These are phyloP conservation scores for Microdon myrmicae DNA, from an alignment of 2,888 invertebrate species.

Conservation along the genomic window DNA sequence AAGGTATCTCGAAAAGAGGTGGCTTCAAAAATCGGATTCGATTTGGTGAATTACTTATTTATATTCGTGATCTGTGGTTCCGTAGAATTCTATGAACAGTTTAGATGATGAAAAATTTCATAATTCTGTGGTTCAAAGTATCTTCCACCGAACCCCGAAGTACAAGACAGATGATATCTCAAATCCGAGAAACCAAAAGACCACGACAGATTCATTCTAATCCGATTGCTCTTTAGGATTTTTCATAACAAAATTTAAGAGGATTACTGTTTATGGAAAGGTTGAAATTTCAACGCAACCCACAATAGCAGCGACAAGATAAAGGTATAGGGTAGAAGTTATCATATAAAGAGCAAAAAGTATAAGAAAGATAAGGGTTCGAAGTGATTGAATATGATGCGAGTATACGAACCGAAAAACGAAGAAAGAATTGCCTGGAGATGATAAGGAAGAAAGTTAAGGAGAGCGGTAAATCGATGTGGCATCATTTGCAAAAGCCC, in stretches of 20 bases:
- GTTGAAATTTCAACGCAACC: slow-evolving; percentile 11
- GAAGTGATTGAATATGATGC: slow-evolving; percentile 42
- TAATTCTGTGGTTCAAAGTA: slow-evolving; percentile 34
- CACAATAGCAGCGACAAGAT: neutral
- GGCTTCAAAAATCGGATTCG: slow-evolving; percentile 41
- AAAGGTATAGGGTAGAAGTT: neutral
- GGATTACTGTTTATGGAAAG: slow-evolving; percentile 41
- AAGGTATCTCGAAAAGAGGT: no score
- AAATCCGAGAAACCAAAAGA: slow-evolving; percentile 38
- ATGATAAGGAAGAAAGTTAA: no score
- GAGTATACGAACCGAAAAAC: no score
- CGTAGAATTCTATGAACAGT: slow-evolving; percentile 28
- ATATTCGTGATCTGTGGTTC: slow-evolving; percentile 14
- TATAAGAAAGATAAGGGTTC: slow-evolving; percentile 32
- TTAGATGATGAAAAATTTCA: slow-evolving; percentile 41
- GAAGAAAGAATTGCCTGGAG: neutral
- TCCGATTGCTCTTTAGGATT: slow-evolving; percentile 43
- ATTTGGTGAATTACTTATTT: slow-evolving; percentile 48
- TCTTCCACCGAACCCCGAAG: no score
- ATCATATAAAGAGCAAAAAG: slow-evolving; percentile 4
- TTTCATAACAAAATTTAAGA: slow-evolving; percentile 51
- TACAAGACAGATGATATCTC: slow-evolving; percentile 28
- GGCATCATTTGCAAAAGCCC: neutral
- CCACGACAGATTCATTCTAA: slow-evolving; percentile 39
- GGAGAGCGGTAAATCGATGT: slow-evolving; percentile 27